Evolutionary conservation across 2,888 invertebrate species (phyloP).

Genomic region (Sycophila texana): DNA sequence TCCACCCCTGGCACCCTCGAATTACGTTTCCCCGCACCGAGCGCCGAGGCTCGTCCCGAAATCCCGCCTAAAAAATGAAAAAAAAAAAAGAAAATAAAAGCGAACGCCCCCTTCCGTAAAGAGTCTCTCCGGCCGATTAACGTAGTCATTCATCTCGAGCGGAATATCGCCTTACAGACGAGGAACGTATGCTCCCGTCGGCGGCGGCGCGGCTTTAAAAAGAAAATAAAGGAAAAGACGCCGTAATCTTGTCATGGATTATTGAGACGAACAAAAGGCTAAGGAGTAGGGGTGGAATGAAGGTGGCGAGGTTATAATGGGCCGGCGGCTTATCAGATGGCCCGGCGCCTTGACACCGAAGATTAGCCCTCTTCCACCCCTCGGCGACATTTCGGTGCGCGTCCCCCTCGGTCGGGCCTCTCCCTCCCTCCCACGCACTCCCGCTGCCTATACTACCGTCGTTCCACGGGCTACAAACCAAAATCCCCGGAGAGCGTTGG

Average conservation of each 20-base stretch:
- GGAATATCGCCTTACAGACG: slow-evolving; percentile 17
- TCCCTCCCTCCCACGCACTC: neutral
- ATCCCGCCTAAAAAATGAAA: neutral
- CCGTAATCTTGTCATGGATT: slow-evolving; percentile 45
- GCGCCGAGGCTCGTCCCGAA: neutral
- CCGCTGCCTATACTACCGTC: neutral
- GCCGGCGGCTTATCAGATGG: slow-evolving; percentile 61
- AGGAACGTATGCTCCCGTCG: slow-evolving; percentile 1
- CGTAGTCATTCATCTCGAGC: neutral
- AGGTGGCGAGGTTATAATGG: slow-evolving; percentile 40
- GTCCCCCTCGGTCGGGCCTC: neutral
- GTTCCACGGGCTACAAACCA: neutral
- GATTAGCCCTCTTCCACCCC: slow-evolving; percentile 59
- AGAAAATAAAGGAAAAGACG: neutral
- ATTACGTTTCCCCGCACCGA: slow-evolving; percentile 6
- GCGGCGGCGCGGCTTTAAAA: neutral
- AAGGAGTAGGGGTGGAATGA: neutral
- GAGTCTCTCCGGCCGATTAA: neutral
- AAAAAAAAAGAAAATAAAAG: neutral
- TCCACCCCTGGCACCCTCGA: slow-evolving; percentile 9
- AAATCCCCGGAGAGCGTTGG: slow-evolving; percentile 36
- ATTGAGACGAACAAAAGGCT: slow-evolving; percentile 28
- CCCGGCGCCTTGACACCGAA: slow-evolving; percentile 62
- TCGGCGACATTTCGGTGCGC: neutral
- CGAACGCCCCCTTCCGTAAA: neutral